Percentiles rank a stretch among this genome's conserved stretches.
Evolutionary conservation across 2,113 vertebrate genomes (phyloP).

Genomic region (Ginglymostoma cirratum): DNA sequence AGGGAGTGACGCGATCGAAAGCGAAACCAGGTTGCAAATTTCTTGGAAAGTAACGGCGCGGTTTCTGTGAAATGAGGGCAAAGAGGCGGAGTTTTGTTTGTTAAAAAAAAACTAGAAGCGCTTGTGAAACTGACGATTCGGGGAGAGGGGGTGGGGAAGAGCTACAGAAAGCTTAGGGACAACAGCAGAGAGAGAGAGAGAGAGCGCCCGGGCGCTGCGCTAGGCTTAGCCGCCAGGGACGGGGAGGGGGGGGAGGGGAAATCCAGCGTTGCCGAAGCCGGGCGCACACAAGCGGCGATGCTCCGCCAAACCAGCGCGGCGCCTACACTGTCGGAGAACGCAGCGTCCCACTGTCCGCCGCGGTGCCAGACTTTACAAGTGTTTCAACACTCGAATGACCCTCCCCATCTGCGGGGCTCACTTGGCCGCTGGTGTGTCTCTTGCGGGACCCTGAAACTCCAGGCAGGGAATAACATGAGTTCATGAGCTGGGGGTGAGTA

Average conservation of each 20-base stretch:
- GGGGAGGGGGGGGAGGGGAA: too few species aligned
- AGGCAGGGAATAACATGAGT: not conserved
- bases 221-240: too few species aligned
- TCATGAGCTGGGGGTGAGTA: not conserved
- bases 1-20: not conserved
- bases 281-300: not conserved
- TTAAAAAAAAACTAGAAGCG: not conserved
- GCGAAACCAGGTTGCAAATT: not conserved
- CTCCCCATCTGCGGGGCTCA: not conserved
- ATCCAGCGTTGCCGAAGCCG: not conserved
- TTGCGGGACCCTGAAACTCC: too few species aligned
- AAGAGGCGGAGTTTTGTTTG: not conserved
- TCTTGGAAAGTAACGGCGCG: not conserved
- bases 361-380: not conserved
- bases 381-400: not conserved
- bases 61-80: not conserved
- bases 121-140: not conserved
- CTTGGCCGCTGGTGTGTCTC: too few species aligned
- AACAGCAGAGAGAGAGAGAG: not conserved
- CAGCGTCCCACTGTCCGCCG: not conserved
- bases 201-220: not conserved
- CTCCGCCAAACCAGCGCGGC: not conserved
- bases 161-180: not conserved
- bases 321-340: not conserved
- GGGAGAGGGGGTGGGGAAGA: not conserved